These are phyloP conservation scores for Brachyopa scutellaris DNA, from an alignment of 2,888 invertebrate genomes.

Conservation along the genomic window DNA sequence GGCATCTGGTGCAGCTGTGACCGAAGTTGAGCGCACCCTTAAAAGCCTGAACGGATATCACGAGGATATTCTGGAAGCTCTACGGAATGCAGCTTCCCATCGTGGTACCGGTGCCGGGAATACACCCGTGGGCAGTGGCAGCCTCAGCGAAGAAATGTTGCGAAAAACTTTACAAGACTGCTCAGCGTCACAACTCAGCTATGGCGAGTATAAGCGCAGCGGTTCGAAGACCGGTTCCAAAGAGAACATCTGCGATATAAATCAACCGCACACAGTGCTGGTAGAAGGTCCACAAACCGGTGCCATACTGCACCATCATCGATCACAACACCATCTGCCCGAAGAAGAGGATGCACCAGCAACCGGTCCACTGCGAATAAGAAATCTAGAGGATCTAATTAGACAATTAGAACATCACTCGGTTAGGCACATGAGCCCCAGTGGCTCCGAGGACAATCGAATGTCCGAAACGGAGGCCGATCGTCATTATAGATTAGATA, in stretches of 20 bases:
- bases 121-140: conserved; percentile 85
- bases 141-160: conserved; percentile 87
- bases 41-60: conserved; percentile 95
- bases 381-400: conserved; percentile 95
- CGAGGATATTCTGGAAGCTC: conserved; percentile 94
- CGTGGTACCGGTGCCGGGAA: conserved; percentile 85
- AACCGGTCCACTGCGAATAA: conserved; percentile 92
- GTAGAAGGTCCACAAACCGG: conserved; percentile 80
- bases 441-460: conserved; percentile 93
- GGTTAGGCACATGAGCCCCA: conserved; percentile 93
- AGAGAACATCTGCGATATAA: conserved; percentile 89
- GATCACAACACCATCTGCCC: conserved; percentile 81
- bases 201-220: conserved; percentile 85
- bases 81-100: conserved; percentile 91
- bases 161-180: conserved; percentile 87
- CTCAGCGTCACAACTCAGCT: conserved; percentile 82
- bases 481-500: conserved; percentile 92
- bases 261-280: conserved; percentile 84
- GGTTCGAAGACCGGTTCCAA: conserved; percentile 84
- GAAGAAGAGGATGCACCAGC: conserved; percentile 89
- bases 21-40: conserved; percentile 92
- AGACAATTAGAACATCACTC: conserved; percentile 94
- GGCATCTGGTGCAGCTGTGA: conserved; percentile 84
- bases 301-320: conserved; percentile 80
- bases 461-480: conserved; percentile 94